phyloP scores from a whole-genome alignment of 2,797 vertebrate species.

The Sardinella longiceps region DNA sequence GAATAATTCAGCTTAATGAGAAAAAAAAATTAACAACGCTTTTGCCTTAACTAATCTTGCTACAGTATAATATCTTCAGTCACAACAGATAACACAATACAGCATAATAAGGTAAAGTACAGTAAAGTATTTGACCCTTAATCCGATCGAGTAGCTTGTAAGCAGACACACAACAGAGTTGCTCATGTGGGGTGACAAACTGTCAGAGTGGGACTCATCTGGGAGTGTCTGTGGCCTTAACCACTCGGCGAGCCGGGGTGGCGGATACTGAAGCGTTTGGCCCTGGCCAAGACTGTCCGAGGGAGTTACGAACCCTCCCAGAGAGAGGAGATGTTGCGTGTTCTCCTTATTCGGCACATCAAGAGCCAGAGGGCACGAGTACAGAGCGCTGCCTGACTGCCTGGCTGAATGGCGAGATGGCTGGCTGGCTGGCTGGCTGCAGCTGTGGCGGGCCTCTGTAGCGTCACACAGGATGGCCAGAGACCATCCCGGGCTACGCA shows the following conservation, averaged over 20 bases:
- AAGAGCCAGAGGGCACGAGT: conserved; percentile 64
- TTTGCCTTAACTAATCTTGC: too few species aligned
- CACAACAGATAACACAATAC: not conserved
- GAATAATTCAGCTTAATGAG: not conserved
- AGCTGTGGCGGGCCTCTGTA: conserved; percentile 15
- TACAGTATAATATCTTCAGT: not conserved
- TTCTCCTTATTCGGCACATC: conserved; percentile 64
- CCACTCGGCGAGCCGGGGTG: not conserved
- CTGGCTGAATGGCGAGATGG: conserved; percentile 10
- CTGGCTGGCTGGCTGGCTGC: conserved; percentile 16
- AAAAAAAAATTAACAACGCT: not conserved
- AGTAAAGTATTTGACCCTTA: not conserved
- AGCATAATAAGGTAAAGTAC: not conserved
- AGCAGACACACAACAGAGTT: not conserved
- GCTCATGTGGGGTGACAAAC: not conserved
- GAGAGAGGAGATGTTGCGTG: conserved; percentile 48
- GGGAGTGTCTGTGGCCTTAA: not conserved
- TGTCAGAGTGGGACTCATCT: not conserved
- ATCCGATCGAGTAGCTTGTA: not conserved
- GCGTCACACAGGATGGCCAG: conserved; percentile 59
- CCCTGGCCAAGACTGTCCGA: not conserved
- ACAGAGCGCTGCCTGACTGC: conserved; percentile 33
- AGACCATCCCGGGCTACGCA: conserved; percentile 54
- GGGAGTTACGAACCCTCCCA: not conserved
- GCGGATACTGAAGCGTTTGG: conserved; percentile 57